Base-by-base conservation (phyloP, 2,797 vertebrate species). In the Phoebastria nigripes region DNA sequence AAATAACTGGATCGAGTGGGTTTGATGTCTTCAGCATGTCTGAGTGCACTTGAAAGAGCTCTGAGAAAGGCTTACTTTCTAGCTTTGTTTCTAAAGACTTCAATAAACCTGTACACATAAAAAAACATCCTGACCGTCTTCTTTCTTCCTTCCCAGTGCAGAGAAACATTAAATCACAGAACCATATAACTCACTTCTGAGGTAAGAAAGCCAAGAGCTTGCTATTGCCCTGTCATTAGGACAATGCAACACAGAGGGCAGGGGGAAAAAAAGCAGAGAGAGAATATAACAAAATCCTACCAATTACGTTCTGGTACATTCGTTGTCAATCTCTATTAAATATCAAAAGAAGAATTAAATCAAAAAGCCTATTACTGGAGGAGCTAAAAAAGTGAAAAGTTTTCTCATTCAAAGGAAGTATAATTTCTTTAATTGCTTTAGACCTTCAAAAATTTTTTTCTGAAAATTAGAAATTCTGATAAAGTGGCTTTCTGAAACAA, bases 391-490 rank as follows among this genome's bases (percentile, higher is more conserved):
- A 16, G 12, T 28, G 7, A 44, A 55, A 49, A 42, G 0, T 37
- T 72, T 87, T 58, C 29, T 51, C 17, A 35, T 37, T 51, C 17
- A 42, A 74, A 61, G 15, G 29, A 79, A 37, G 4, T 6, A 31
- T 35, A 61, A 52, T 83, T 62, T 77, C 18, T 42, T 80, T 47
- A 71, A 51, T 42, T 37, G 7, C 5, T 84, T 91, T 71, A 82
- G 25, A 49, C 0, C 0, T 17, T 66, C 13, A 25, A 62, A 12
- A 4, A 5, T 4, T 13, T 26, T 3, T 41, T 69, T 26, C 6
- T 46, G 22, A 46, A 62, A 76, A 79, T 29, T 54, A 39, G 12
- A 56, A 74, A 37, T 52, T 41, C 49, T 74, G 21, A 61, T 41
- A 26, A 46, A 42, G 11, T n/a, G 15, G 17, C 22, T 74, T 77